These are phyloP conservation scores for Alosa sapidissima DNA, from an alignment of 2,797 vertebrate species.

Conservation along the genomic window DNA sequence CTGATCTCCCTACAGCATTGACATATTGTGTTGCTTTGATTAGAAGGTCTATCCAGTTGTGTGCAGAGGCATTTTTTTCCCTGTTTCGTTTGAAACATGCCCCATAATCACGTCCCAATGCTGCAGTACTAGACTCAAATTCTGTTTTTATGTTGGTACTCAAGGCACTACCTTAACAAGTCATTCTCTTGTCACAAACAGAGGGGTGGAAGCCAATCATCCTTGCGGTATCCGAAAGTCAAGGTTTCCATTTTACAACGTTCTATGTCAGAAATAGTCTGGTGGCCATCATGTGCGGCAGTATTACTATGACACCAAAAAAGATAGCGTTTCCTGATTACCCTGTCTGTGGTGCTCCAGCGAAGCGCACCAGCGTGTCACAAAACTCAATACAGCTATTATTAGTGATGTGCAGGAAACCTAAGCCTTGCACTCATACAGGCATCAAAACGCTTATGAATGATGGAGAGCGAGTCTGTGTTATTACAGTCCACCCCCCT, in stretches of 20 bases:
- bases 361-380: conserved; percentile 12
- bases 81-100: too few species aligned
- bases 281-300: neutral
- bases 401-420: conserved; percentile 43
- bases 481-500: conserved; percentile 43
- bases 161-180: neutral
- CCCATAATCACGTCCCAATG: too few species aligned
- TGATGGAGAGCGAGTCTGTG: conserved; percentile 52
- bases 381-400: conserved; percentile 31
- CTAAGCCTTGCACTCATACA: conserved; percentile 50
- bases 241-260: neutral
- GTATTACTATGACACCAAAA: conserved; percentile 21
- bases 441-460: conserved; percentile 55
- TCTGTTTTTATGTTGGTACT: neutral
- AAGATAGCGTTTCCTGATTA: conserved; percentile 7
- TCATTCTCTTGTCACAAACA: neutral
- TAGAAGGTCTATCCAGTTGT: too few species aligned
- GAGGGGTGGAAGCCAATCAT: neutral
- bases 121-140: too few species aligned
- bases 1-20: too few species aligned
- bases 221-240: neutral
- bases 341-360: neutral
- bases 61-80: too few species aligned
- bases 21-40: too few species aligned
- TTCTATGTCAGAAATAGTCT: conserved; percentile 8